Evolutionary conservation across 2,888 invertebrate species (phyloP).

Genomic region (Apamea epomidion): DNA sequence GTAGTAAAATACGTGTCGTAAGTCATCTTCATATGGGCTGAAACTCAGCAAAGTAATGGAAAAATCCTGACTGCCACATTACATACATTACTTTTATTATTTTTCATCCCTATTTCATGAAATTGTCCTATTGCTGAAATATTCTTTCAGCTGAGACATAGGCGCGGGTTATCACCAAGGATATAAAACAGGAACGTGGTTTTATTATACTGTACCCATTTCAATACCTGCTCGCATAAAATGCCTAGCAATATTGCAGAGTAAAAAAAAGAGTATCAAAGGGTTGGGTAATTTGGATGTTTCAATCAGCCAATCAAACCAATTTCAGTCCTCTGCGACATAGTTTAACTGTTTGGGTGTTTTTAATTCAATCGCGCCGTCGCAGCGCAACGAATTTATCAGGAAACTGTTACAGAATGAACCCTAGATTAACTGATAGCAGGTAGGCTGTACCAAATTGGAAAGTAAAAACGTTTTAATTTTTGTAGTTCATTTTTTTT

Average conservation of each 20-base stretch:
- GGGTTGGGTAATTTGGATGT: constrained; percentile 4
- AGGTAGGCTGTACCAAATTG: too few species aligned
- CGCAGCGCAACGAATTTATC: constrained; percentile 13
- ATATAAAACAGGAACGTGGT: constrained; percentile 56
- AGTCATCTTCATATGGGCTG: constrained; percentile 18
- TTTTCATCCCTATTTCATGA: constrained; percentile 57
- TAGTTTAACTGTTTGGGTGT: constrained; percentile 25
- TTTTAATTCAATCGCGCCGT: constrained; percentile 26
- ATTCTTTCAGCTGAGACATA: constrained; percentile 59
- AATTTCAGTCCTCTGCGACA: constrained; percentile 15
- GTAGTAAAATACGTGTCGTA: constrained; percentile 19
- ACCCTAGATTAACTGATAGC: background rate
- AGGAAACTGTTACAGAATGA: constrained; percentile 4
- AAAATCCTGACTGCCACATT: constrained; percentile 50
- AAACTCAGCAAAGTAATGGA: constrained; percentile 50
- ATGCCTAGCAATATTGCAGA: constrained; percentile 23
- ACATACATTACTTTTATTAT: constrained; percentile 60
- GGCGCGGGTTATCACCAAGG: constrained; percentile 50
- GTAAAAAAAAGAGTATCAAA: constrained; percentile 27
- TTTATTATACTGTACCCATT: constrained; percentile 52
- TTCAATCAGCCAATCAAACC: constrained; percentile 39
- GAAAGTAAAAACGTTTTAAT: background rate
- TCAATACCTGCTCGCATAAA: constrained; percentile 54
- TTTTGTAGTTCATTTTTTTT: background rate
- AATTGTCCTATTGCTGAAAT: constrained; percentile 60